A percentile compares a stretch with the other conserved stretches of the same genome.
Evolutionary conservation across 2,797 vertebrate genomes (phyloP).

Genomic region (Scyliorhinus canicula): DNA sequence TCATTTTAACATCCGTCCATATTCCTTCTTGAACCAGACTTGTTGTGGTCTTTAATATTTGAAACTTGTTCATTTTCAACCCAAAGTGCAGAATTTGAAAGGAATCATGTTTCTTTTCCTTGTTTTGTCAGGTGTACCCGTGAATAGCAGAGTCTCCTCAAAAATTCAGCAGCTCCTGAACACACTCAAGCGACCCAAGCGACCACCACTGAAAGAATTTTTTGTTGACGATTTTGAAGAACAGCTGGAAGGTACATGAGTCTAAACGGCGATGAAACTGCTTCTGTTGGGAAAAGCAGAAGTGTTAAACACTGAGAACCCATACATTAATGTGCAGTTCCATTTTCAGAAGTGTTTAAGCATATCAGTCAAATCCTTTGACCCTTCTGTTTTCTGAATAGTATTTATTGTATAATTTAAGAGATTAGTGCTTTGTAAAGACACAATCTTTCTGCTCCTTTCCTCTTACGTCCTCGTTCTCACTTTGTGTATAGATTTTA

Average conservation of each 20-base stretch:
- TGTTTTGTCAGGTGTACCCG: constrained; percentile 73
- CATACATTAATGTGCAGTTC: not conserved
- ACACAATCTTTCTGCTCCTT: not conserved
- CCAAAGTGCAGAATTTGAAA: not conserved
- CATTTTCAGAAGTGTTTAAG: not conserved
- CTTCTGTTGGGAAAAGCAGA: not conserved
- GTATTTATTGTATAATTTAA: not conserved
- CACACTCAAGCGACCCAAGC: constrained; percentile 90
- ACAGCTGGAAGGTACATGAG: constrained; percentile 75
- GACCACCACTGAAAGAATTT: constrained; percentile 86
- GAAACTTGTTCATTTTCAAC: not conserved
- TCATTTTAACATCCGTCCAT: not conserved
- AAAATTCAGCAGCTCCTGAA: constrained; percentile 97
- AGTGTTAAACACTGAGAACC: not conserved
- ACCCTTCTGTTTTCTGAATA: not conserved
- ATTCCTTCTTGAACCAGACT: not conserved
- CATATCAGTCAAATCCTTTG: not conserved
- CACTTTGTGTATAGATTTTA: not conserved
- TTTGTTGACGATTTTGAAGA: constrained; percentile 95
- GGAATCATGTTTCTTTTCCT: not conserved
- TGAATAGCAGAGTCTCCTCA: constrained; percentile 90
- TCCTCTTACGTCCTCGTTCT: not conserved
- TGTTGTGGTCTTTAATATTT: not conserved
- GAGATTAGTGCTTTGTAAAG: not conserved
- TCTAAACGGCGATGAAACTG: not conserved